Percentiles rank a stretch among this genome's conserved stretches.
These are phyloP conservation scores for Nannoperca australis DNA, from an alignment of 2,797 vertebrate genomes.

Conservation along the genomic window DNA sequence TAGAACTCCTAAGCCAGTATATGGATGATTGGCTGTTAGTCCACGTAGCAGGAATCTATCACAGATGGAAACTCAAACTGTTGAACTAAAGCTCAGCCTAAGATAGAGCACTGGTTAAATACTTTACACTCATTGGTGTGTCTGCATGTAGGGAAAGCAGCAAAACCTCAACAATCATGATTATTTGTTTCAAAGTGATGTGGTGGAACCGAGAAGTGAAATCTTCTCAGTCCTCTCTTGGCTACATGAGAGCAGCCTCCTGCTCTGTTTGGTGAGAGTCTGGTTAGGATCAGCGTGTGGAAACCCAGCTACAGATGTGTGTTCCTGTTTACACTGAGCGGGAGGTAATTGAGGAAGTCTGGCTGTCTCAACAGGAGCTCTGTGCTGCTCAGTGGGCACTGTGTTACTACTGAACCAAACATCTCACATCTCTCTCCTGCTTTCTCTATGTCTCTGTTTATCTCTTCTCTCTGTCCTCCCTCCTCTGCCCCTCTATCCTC, in stretches of 20 bases:
- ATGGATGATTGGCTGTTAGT: neutral
- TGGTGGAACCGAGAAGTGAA: neutral
- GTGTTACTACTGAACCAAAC: conserved; percentile 63
- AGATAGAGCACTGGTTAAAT: neutral
- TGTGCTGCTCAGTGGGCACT: conserved; percentile 54
- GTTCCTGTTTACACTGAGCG: conserved; percentile 73
- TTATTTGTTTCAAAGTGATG: conserved; percentile 6
- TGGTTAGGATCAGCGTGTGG: conserved; percentile 50
- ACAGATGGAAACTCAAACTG: neutral
- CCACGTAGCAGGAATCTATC: neutral
- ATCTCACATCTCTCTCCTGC: conserved; percentile 54
- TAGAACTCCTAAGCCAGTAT: neutral
- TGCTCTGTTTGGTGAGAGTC: conserved; percentile 39
- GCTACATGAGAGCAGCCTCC: conserved; percentile 26
- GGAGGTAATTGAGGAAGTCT: conserved; percentile 77
- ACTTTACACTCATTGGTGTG: neutral
- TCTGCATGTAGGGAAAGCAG: neutral
- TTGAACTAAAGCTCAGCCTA: neutral
- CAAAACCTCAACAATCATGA: neutral
- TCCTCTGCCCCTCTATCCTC: conserved; percentile 9
- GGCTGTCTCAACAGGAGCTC: conserved; percentile 69
- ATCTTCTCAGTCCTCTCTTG: neutral
- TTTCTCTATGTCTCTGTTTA: conserved; percentile 40
- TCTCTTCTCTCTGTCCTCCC: conserved; percentile 41
- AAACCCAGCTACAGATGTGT: conserved; percentile 62